Percentiles rank a stretch among this genome's conserved stretches.
These are phyloP conservation scores for Muntiacus muntjak DNA, from an alignment of 2,113 vertebrate species.

Conservation along the genomic window DNA sequence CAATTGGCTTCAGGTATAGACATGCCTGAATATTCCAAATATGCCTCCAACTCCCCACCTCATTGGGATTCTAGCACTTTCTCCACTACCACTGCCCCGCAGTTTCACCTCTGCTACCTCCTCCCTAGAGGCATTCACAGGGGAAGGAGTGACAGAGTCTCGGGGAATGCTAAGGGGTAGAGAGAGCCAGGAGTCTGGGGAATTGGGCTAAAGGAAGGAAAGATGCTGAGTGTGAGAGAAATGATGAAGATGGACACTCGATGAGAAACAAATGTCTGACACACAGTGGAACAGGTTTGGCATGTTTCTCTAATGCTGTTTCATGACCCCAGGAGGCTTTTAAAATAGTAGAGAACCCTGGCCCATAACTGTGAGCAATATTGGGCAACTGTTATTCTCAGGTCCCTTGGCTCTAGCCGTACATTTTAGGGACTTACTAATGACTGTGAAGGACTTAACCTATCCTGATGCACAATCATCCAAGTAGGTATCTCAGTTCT, in stretches of 20 bases:
- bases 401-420: neutral
- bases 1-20: constrained; percentile 72
- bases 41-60: constrained; percentile 38
- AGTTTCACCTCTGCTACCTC: neutral
- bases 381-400: neutral
- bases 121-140: neutral
- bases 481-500: neutral
- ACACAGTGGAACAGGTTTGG: constrained; percentile 16
- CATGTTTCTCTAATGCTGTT: constrained; percentile 17
- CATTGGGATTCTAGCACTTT: neutral
- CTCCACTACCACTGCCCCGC: neutral
- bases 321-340: constrained; percentile 36
- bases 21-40: constrained; percentile 76
- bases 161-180: neutral
- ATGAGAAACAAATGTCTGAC: neutral
- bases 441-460: neutral
- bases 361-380: neutral
- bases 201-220: neutral
- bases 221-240: neutral
- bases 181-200: neutral
- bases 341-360: constrained; percentile 2
- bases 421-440: neutral
- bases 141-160: neutral
- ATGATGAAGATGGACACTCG: neutral
- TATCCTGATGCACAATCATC: neutral